Evolutionary conservation across 2,113 vertebrate genomes (phyloP).

Genomic region (Piprites chloris): DNA sequence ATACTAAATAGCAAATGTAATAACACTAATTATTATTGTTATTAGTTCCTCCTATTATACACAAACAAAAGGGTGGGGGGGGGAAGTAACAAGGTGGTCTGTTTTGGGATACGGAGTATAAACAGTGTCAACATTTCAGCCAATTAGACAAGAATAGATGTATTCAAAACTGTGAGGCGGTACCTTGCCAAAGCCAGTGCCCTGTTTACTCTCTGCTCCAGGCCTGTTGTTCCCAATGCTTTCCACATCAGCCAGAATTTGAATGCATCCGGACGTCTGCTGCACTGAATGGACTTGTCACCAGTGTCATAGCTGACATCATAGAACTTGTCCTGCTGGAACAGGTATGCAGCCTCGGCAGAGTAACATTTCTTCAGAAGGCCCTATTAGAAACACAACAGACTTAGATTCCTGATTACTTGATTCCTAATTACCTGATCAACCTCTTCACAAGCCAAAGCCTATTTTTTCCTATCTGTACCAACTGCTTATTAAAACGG

Average conservation of each 20-base stretch:
- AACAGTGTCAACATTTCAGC: not conserved
- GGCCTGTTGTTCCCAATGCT: conserved; percentile 77
- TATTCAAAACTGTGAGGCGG: not conserved
- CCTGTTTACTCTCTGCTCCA: conserved; percentile 83
- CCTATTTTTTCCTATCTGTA: not conserved
- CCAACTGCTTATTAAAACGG: not conserved
- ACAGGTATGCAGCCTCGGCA: conserved; percentile 80
- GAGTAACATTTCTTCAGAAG: conserved; percentile 82
- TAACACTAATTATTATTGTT: not conserved
- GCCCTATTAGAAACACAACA: conserved; percentile 52
- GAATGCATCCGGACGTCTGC: conserved; percentile 82
- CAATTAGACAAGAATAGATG: not conserved
- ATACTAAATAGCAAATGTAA: not conserved
- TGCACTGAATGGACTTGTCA: conserved; percentile 87
- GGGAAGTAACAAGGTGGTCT: not conserved
- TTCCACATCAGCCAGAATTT: conserved; percentile 90
- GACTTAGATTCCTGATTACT: not conserved
- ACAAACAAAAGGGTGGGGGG: not conserved
- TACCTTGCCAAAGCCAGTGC: conserved; percentile 82
- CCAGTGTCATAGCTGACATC: conserved; percentile 83
- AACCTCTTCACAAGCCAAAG: not conserved
- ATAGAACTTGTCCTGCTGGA: conserved; percentile 88
- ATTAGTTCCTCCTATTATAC: not conserved
- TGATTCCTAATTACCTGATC: not conserved
- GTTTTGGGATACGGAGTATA: not conserved